Conservation (phyloP, 2,797 vertebrate genomes). For the Melanotaenia trifasciata region DNA sequence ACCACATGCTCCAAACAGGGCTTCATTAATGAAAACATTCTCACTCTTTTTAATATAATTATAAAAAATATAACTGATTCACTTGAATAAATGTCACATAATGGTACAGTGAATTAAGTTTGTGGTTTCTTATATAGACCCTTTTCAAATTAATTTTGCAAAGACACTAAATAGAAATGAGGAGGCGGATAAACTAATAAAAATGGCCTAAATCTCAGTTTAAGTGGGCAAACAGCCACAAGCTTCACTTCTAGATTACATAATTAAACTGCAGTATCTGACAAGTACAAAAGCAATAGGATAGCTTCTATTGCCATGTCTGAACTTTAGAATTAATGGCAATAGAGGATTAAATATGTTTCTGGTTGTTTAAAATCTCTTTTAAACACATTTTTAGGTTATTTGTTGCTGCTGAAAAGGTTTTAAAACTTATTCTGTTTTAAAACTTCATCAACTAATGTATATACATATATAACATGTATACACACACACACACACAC, state of each 20-base stretch:
- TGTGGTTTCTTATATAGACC: not conserved
- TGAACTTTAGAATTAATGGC: not conserved
- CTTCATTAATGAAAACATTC: not conserved
- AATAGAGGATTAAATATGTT: no score
- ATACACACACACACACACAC: no score
- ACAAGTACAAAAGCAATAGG: not conserved
- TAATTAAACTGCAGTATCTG: not conserved
- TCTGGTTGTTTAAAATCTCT: no score
- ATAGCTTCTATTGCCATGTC: not conserved
- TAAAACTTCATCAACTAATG: not conserved
- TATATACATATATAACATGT: no score
- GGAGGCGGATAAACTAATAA: conserved; percentile 13
- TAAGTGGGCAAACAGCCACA: not conserved
- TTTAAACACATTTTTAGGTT: not conserved
- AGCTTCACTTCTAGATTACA: not conserved
- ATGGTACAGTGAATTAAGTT: not conserved
- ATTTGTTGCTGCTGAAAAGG: not conserved
- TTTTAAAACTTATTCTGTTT: not conserved
- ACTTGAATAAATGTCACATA: conserved; percentile 24
- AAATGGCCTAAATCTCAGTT: not conserved
- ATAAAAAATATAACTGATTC: not conserved
- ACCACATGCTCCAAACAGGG: not conserved
- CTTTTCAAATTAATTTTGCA: conserved; percentile 9
- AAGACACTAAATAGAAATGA: conserved; percentile 28
- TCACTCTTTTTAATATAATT: not conserved